Evolutionary conservation across 2,888 invertebrate genomes (phyloP).

Genomic region (Cryptophagus acutangulus): DNA sequence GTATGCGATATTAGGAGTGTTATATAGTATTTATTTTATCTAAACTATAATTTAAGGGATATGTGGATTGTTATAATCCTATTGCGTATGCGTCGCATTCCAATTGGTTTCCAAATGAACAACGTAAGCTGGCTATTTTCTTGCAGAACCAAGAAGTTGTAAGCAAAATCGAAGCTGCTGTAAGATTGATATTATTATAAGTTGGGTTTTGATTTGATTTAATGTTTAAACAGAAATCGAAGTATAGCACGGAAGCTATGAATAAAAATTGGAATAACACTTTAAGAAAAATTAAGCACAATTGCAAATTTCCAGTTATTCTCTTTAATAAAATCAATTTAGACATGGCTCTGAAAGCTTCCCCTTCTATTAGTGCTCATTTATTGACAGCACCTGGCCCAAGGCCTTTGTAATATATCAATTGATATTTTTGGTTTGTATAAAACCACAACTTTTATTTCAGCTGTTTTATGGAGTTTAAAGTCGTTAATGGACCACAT

Average conservation of each 20-base stretch:
- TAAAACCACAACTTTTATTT: conserved; percentile 12
- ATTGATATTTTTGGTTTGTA: conserved; percentile 4
- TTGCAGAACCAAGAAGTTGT: conserved; percentile 33
- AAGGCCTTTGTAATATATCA: conserved; percentile 24
- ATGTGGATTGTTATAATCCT: conserved; percentile 36
- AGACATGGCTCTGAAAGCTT: conserved; percentile 34
- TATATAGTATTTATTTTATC: background rate
- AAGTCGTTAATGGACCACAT: conserved; percentile 36
- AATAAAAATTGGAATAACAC: conserved; percentile 31
- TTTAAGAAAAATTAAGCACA: conserved; percentile 29
- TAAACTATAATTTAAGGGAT: conserved; percentile 31
- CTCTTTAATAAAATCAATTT: conserved; percentile 32
- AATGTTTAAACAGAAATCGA: conserved; percentile 23
- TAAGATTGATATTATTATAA: conserved; percentile 15
- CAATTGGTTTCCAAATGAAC: conserved; percentile 33
- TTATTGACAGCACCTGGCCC: no score
- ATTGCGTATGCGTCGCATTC: conserved; percentile 32
- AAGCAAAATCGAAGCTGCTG: conserved; percentile 20
- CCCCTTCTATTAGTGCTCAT: conserved; percentile 38
- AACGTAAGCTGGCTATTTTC: conserved; percentile 31
- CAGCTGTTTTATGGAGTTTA: conserved; percentile 45
- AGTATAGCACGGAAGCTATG: conserved; percentile 27
- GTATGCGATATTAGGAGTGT: conserved; percentile 12
- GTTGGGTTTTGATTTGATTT: background rate
- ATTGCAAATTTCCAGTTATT: conserved; percentile 35